phyloP scores from a whole-genome alignment of 1,140 invertebrate genomes.

The Oncopeltus fasciatus region DNA sequence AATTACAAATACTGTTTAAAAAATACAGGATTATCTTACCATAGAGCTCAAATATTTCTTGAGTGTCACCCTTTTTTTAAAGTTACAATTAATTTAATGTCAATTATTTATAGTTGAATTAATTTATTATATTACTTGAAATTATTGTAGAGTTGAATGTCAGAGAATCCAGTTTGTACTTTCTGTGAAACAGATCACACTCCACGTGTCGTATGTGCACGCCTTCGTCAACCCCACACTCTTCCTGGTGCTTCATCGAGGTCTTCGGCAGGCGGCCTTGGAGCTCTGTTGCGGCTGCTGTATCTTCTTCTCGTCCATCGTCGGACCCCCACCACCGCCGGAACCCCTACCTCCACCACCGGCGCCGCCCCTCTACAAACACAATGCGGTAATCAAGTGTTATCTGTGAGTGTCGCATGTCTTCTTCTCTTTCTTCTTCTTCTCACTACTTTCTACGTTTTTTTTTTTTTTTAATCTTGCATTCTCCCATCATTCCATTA shows the following conservation, averaged over 20 bases:
- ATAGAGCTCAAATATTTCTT: no score
- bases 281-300: constrained; percentile 59
- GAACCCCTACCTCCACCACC: constrained; percentile 34
- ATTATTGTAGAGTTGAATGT: no score
- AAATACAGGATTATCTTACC: no score
- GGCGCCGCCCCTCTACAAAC: constrained; percentile 20
- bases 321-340: constrained; percentile 32
- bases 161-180: no score
- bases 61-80: no score
- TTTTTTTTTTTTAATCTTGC: no score
- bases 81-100: no score
- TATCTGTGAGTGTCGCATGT: constrained; percentile 44
- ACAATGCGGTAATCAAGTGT: constrained; percentile 45
- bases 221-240: constrained; percentile 71
- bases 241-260: constrained; percentile 62
- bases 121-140: no score
- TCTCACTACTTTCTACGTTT: not conserved
- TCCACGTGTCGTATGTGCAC: constrained; percentile 77
- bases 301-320: constrained; percentile 29
- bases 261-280: constrained; percentile 49
- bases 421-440: constrained; percentile 7
- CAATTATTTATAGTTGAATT: no score
- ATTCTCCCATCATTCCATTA: no score
- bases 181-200: constrained; percentile 62
- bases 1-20: no score